phyloP scores from a whole-genome alignment of 2,888 invertebrate species.

The Amiota minor region DNA sequence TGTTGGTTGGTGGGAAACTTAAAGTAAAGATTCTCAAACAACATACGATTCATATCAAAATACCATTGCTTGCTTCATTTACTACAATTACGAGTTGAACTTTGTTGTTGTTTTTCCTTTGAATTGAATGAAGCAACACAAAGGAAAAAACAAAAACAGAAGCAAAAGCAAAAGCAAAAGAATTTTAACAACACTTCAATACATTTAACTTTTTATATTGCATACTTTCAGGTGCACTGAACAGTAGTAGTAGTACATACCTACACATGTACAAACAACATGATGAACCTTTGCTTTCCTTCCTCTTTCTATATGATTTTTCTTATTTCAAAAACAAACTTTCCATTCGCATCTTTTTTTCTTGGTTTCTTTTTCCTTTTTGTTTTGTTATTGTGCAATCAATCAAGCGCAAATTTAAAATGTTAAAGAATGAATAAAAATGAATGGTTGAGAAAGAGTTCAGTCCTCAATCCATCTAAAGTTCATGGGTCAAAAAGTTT shows the following conservation, averaged over 20 bases:
- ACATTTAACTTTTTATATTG: background rate
- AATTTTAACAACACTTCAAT: background rate
- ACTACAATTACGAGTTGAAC: constrained; percentile 17
- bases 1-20: background rate
- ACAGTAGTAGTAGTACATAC: background rate
- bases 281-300: background rate
- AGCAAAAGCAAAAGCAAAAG: background rate
- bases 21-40: background rate
- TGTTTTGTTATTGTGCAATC: constrained; percentile 16
- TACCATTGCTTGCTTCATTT: constrained; percentile 25
- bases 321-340: too few relatives aligned
- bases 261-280: background rate
- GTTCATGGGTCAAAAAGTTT: constrained; percentile 1
- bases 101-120: constrained; percentile 2
- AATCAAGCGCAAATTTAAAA: constrained; percentile 20
- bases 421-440: background rate
- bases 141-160: too few relatives aligned
- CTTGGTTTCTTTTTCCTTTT: background rate
- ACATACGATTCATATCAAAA: constrained; percentile 9
- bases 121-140: too few relatives aligned
- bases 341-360: background rate
- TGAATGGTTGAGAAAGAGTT: background rate
- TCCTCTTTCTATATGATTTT: too few relatives aligned
- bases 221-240: constrained; percentile 22
- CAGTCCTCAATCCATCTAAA: background rate